Evolutionary conservation across 2,888 invertebrate genomes (phyloP).

Genomic region (Anoncus sp.): DNA sequence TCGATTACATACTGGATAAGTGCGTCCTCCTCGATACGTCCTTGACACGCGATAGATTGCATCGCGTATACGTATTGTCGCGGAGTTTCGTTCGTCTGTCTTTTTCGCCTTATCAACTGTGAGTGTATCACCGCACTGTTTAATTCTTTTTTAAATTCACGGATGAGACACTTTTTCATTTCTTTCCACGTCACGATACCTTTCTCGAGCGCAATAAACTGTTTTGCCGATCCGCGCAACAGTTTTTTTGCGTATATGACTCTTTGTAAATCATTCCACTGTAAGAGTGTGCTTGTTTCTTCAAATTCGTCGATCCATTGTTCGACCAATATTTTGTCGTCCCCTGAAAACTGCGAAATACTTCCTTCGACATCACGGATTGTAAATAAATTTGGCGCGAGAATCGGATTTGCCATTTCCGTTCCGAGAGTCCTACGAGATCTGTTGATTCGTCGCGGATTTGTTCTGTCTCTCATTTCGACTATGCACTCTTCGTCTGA

Average conservation of each 20-base stretch:
- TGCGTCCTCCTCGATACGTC: slow-evolving; percentile 58
- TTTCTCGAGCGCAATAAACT: neutral
- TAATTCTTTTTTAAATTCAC: slow-evolving; percentile 56
- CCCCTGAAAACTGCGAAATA: neutral
- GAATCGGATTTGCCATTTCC: too few relatives aligned
- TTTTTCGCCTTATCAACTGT: slow-evolving; percentile 46
- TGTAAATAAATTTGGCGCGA: neutral
- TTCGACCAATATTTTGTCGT: neutral
- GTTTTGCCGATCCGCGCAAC: neutral
- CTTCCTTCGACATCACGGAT: neutral
- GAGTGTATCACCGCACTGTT: slow-evolving; percentile 62
- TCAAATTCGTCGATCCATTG: neutral
- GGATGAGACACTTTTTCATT: slow-evolving; percentile 43
- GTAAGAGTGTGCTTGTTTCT: neutral
- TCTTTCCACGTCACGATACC: slow-evolving; percentile 46
- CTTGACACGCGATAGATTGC: slow-evolving; percentile 63
- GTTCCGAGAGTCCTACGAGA: too few relatives aligned
- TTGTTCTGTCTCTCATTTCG: too few relatives aligned
- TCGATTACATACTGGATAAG: slow-evolving; percentile 64
- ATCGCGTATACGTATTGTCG: slow-evolving; percentile 64
- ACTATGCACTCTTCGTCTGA: too few relatives aligned
- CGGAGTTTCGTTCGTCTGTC: slow-evolving; percentile 45
- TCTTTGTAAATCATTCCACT: neutral
- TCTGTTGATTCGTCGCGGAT: too few relatives aligned
- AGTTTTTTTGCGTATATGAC: neutral